Conservation (phyloP, 1,140 invertebrate species). For the Scaptomyza montana region DNA sequence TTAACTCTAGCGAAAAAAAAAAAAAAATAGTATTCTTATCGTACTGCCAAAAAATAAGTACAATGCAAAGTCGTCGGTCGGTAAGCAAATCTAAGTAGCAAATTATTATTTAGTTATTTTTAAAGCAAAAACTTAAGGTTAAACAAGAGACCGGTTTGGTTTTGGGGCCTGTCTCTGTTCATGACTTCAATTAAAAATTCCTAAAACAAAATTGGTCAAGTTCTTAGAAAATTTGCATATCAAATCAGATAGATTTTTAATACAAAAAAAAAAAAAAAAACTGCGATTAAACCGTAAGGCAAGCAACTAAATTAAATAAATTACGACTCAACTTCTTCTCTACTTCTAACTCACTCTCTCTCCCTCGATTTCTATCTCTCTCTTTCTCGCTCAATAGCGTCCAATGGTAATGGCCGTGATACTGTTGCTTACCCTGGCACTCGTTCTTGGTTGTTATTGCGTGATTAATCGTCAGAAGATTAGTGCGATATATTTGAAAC, state of each 20-base stretch:
- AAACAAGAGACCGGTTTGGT: constrained; percentile 58
- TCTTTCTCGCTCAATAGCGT: constrained; percentile 29
- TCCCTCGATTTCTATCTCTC: neutral
- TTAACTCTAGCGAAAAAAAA: constrained; percentile 33
- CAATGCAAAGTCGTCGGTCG: constrained; percentile 38
- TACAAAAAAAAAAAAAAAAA: constrained; percentile 17
- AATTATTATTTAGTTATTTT: neutral
- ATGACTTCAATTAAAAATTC: constrained; percentile 55
- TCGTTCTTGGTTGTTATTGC: constrained; percentile 75
- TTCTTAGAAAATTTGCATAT: constrained; percentile 58
- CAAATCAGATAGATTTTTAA: constrained; percentile 1
- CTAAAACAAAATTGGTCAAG: constrained; percentile 38
- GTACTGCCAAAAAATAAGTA: constrained; percentile 11
- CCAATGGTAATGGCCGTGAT: constrained; percentile 83
- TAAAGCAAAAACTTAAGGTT: constrained; percentile 30
- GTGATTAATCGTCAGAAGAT: constrained; percentile 71
- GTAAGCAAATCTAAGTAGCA: constrained; percentile 25
- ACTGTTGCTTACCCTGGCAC: constrained; percentile 75
- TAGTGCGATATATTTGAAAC: constrained; percentile 63
- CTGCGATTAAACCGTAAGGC: constrained; percentile 25
- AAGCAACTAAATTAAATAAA: constrained; percentile 15
- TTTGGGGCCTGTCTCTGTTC: constrained; percentile 18
- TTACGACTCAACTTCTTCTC: no score
- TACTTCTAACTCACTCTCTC: neutral
- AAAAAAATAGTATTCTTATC: constrained; percentile 51